Conservation (phyloP, 2,797 vertebrate genomes). For the Kryptopterus vitreolus region DNA sequence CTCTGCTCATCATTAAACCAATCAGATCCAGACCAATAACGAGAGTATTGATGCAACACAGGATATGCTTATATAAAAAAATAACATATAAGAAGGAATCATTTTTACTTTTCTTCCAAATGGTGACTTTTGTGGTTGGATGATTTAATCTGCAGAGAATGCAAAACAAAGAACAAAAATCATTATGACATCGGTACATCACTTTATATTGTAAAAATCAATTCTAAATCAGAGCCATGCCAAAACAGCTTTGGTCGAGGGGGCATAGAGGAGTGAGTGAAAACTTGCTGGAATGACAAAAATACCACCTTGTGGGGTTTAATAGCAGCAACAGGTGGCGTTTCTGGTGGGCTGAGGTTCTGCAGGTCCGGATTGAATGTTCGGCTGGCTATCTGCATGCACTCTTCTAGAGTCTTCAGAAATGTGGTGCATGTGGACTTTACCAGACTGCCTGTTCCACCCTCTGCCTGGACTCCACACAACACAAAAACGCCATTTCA, state of each 20-base stretch:
- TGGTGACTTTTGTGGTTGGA: constrained; percentile 77
- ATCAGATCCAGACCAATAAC: too few relatives aligned
- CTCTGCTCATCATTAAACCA: too few relatives aligned
- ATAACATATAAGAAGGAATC: neutral
- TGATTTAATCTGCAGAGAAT: constrained; percentile 80
- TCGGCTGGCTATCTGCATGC: constrained; percentile 94
- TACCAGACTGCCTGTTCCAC: constrained; percentile 85
- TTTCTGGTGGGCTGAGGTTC: constrained; percentile 81
- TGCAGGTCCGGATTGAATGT: constrained; percentile 85
- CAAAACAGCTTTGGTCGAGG: neutral
- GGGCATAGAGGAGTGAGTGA: neutral
- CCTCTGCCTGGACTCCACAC: constrained; percentile 65
- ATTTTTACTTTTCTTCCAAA: constrained; percentile 83
- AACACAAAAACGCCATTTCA: constrained; percentile 5
- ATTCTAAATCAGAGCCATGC: neutral
- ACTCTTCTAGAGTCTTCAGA: constrained; percentile 95
- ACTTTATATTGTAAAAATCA: neutral
- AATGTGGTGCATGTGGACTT: constrained; percentile 96
- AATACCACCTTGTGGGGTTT: constrained; percentile 85
- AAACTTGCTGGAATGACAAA: neutral
- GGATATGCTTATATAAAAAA: too few relatives aligned
- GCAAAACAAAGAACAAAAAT: constrained; percentile 34
- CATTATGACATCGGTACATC: neutral
- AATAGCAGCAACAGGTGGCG: constrained; percentile 82
- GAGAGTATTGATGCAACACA: too few relatives aligned